Conservation (phyloP, 2,888 invertebrate genomes). For the Melipona beecheii region DNA sequence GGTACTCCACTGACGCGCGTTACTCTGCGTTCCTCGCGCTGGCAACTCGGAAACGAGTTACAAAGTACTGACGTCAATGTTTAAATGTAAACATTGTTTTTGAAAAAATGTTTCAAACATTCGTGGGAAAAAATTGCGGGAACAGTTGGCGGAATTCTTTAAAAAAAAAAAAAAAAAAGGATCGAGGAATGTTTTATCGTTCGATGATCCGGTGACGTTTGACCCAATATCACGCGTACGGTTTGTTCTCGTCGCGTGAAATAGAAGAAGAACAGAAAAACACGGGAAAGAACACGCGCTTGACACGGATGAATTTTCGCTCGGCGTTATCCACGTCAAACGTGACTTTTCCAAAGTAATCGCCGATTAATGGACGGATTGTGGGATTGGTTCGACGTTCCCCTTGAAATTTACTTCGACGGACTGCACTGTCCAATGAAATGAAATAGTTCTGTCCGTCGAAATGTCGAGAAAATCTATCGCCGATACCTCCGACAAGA, state of each 20-base stretch:
- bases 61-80: background rate
- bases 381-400: background rate
- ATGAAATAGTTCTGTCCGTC: background rate
- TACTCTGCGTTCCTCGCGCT: background rate
- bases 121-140: background rate
- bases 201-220: background rate
- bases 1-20: background rate
- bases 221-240: background rate
- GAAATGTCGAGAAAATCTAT: background rate
- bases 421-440: background rate
- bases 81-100: background rate
- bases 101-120: background rate
- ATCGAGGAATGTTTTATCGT: background rate
- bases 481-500: background rate
- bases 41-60: background rate
- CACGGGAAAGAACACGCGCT: background rate
- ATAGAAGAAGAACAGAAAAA: background rate
- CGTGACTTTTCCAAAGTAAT: background rate
- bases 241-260: too few species aligned
- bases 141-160: too few species aligned
- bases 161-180: too few species aligned
- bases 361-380: constrained; percentile 8
- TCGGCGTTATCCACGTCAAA: background rate
- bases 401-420: background rate
- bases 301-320: background rate